Base-by-base conservation (phyloP, 2,113 vertebrate genomes). In the Gnathonemus longibarbis region DNA sequence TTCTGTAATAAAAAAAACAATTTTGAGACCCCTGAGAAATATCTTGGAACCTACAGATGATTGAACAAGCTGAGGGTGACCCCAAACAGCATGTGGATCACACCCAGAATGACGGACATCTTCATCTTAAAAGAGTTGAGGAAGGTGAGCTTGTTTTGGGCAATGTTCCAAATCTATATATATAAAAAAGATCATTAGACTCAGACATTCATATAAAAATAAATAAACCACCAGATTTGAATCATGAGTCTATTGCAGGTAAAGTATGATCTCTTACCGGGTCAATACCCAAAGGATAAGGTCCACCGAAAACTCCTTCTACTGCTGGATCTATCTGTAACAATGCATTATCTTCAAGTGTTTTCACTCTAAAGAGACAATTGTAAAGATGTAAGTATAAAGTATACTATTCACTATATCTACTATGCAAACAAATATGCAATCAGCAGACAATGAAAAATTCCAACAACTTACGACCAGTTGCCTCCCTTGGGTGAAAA, bases 61-160 rank as follows among this genome's bases (percentile, higher is more conserved):
- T 99, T 99, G 93, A 99, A 97, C 27, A 99, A 96, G 90, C 98
- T 99, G 93, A 99, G 93, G 0, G 93, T 92, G n/a, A 99, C 96
- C 53, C 98, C 98, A 90, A 99, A 99, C 45, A 97, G 89, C 98
- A 99, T 99, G 91, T 99, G 98, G 93, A 97, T 95, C 90, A 99
- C 96, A 42, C 98, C 98, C 70, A 99, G 95, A 91, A 98, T 95
- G 39, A 99, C 94, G 0, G 98, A 99, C 97, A 99, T 99, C 94
- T 99, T 99, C 98, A 99, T 99, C 93, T 99, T 99, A 90, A 98
- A 99, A 0, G 98, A 99, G 93, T 99, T 99, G 90, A 99, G 96
- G 95, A 99, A 99, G 0, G 96, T 98, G 93, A 99, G 94, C 90
- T 99, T 99, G 94, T 99, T 99, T 92, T 92, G 93, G 66, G 98